phyloP scores from a whole-genome alignment of 2,888 invertebrate genomes.

The Agonopterix arenella region DNA sequence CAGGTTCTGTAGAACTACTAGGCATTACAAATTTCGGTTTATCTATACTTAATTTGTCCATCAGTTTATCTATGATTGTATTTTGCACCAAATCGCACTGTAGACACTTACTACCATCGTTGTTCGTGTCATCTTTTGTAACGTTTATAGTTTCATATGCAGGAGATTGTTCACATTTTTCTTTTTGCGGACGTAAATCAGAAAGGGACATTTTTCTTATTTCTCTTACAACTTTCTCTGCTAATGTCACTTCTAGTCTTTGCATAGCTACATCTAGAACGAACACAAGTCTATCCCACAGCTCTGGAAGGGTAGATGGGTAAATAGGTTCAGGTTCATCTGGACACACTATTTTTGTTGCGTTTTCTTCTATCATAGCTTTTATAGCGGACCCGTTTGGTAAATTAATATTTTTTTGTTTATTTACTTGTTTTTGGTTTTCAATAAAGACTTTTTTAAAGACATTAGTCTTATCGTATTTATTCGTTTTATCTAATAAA shows the following conservation, averaged over 20 bases:
- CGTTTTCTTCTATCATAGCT: constrained; percentile 26
- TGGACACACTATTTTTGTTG: constrained; percentile 21
- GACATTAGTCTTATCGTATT: neutral
- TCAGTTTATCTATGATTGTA: constrained; percentile 41
- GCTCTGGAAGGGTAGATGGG: constrained; percentile 29
- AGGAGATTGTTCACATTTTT: neutral
- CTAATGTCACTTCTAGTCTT: constrained; percentile 42
- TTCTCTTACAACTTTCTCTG: constrained; percentile 43
- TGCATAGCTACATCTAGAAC: constrained; percentile 41
- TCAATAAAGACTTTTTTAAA: neutral
- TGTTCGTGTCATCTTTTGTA: neutral
- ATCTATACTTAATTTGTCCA: constrained; percentile 31
- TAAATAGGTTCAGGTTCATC: constrained; percentile 25
- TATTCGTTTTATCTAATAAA: neutral
- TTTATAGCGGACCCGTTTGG: constrained; percentile 35
- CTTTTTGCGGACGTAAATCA: neutral
- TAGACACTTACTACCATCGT: constrained; percentile 16
- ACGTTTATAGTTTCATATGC: neutral
- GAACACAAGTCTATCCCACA: constrained; percentile 43
- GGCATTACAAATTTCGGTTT: constrained; percentile 12
- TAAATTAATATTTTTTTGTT: constrained; percentile 28
- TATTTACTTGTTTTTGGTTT: constrained; percentile 6
- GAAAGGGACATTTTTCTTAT: constrained; percentile 14
- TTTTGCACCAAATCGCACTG: constrained; percentile 50
- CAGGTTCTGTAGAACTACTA: neutral